Conservation (phyloP, 2,113 vertebrate species). For the Python bivittatus region DNA sequence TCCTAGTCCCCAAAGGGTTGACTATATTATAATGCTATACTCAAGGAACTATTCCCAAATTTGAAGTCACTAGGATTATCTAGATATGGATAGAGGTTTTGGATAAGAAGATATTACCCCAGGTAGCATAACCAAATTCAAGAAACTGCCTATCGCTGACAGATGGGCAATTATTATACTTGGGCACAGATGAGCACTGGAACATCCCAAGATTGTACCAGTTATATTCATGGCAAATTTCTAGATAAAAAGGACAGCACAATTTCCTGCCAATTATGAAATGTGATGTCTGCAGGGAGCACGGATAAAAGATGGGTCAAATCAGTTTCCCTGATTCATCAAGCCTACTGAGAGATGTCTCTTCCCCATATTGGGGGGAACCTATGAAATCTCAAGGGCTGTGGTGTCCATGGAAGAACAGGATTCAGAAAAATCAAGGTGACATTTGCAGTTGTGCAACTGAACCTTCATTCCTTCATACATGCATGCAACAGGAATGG, state of each 20-base stretch:
- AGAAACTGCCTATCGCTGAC: background rate
- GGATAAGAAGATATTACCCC: background rate
- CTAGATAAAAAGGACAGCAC: background rate
- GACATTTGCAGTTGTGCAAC: background rate
- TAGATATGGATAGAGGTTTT: background rate
- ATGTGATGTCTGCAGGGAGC: background rate
- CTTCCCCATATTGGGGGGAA: background rate
- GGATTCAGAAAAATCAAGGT: background rate
- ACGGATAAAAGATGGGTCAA: background rate
- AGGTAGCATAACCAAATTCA: background rate
- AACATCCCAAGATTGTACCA: background rate
- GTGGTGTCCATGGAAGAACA: background rate
- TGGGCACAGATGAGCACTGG: background rate
- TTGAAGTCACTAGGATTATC: background rate
- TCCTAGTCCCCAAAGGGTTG: background rate
- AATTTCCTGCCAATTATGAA: background rate
- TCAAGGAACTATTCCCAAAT: background rate
- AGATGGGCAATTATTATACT: background rate
- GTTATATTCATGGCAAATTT: background rate
- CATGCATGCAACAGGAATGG: background rate
- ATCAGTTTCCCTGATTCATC: background rate
- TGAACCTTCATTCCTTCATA: background rate
- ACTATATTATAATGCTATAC: background rate
- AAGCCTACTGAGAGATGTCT: background rate
- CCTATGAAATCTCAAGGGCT: background rate